These are phyloP conservation scores for silkworm (Bombyx mori) DNA, from an alignment of 1,140 invertebrate species.

Conservation along the genomic window DNA sequence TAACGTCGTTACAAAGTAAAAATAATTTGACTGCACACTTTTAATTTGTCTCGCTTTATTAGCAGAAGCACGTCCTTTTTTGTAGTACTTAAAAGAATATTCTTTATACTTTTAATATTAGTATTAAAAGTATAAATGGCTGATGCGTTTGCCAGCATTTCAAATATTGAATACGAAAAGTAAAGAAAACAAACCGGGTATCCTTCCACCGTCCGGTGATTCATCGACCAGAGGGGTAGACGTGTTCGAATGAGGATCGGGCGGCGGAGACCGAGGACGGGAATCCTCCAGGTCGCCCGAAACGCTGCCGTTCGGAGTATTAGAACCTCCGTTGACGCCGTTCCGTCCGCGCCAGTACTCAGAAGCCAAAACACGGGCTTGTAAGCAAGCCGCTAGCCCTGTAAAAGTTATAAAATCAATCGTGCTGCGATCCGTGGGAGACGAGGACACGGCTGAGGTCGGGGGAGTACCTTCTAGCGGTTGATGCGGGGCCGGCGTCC, in stretches of 20 bases:
- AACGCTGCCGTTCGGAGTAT: conserved; percentile 22
- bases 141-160: neutral
- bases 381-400: conserved; percentile 86
- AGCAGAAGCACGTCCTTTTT: no score
- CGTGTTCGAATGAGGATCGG: conserved; percentile 75
- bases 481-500: conserved; percentile 49
- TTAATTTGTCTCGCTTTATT: no score
- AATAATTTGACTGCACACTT: no score
- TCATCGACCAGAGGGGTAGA: conserved; percentile 77
- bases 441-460: conserved; percentile 40
- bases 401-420: conserved; percentile 16
- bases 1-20: no score
- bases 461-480: conserved; percentile 48
- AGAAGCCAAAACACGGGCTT: conserved; percentile 81
- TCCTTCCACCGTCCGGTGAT: conserved; percentile 55
- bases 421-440: neutral
- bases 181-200: conserved; percentile 21
- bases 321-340: conserved; percentile 36
- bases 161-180: neutral
- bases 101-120: no score
- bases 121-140: no score
- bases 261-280: conserved; percentile 41
- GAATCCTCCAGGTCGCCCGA: conserved; percentile 13
- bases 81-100: no score
- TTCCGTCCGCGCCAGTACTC: conserved; percentile 74